Percentiles rank a stretch among this genome's conserved stretches.
phyloP scores from a whole-genome alignment of 92 coral and sea anemone species.

The Muricea muricata region DNA sequence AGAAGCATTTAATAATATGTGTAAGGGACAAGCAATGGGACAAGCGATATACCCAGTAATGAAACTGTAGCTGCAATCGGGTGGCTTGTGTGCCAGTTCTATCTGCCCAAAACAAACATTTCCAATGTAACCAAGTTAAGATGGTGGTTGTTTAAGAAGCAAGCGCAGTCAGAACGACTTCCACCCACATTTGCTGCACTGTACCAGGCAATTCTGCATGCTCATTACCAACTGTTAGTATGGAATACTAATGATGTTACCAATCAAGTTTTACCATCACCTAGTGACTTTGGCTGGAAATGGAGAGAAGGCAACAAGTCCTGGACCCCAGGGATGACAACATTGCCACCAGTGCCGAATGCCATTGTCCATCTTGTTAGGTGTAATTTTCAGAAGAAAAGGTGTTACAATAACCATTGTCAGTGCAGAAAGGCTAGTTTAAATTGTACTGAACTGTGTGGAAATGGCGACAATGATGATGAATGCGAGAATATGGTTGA shows the following conservation, averaged over 20 bases:
- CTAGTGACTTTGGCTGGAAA: constrained; percentile 62
- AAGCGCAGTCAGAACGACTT: constrained; percentile 62
- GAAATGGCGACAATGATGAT: not conserved
- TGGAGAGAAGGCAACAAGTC: constrained; percentile 31
- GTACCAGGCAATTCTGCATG: constrained; percentile 34
- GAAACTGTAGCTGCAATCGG: constrained; percentile 56
- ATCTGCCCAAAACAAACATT: constrained; percentile 44
- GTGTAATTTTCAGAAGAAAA: not conserved
- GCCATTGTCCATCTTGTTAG: constrained; percentile 17
- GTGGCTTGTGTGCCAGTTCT: constrained; percentile 62
- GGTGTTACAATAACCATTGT: constrained; percentile 13
- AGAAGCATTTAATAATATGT: no score
- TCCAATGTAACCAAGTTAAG: constrained; percentile 37
- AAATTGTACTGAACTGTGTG: constrained; percentile 23
- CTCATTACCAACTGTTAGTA: constrained; percentile 47
- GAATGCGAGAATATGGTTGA: not conserved
- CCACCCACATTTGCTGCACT: constrained; percentile 61
- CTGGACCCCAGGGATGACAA: constrained; percentile 24
- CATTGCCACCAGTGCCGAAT: constrained; percentile 18
- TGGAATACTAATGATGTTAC: constrained; percentile 52
- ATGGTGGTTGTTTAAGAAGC: constrained; percentile 66
- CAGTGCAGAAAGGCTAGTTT: constrained; percentile 17
- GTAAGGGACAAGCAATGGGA: no score
- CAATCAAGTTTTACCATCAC: constrained; percentile 59
- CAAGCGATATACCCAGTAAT: constrained; percentile 30